These are phyloP conservation scores for Diceros bicornis DNA, from an alignment of 2,797 vertebrate genomes.

Conservation along the genomic window DNA sequence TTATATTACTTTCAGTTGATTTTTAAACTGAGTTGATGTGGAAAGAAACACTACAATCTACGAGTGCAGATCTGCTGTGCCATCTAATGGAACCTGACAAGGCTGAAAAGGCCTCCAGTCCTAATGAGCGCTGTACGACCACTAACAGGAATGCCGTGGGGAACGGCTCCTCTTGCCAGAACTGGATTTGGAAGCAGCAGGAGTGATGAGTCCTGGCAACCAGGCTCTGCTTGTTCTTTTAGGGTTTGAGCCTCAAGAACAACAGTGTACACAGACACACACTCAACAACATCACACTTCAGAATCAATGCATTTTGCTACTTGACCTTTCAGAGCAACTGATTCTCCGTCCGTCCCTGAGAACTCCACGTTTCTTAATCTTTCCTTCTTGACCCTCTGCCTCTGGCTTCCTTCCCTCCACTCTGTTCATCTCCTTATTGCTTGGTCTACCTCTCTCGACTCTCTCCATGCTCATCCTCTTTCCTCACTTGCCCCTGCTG, in stretches of 20 bases:
- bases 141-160: conserved; percentile 58
- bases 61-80: conserved; percentile 70
- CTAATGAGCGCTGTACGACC: conserved; percentile 70
- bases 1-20: conserved; percentile 11
- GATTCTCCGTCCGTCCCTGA: neutral
- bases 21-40: conserved; percentile 25
- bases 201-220: conserved; percentile 61
- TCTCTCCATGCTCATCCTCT: neutral
- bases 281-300: neutral
- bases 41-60: conserved; percentile 43
- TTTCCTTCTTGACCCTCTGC: neutral
- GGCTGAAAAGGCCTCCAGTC: conserved; percentile 60
- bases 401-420: neutral
- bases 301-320: conserved; percentile 23
- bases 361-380: neutral
- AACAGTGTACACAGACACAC: conserved; percentile 10
- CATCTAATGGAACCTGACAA: conserved; percentile 73
- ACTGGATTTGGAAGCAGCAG: conserved; percentile 68
- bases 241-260: conserved; percentile 41
- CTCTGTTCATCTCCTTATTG: neutral
- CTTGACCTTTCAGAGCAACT: neutral
- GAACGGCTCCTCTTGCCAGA: conserved; percentile 48
- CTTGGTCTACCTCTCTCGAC: neutral
- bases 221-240: conserved; percentile 51
- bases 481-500: neutral